Conservation (phyloP, 2,113 vertebrate genomes). For the Arothron firmamentum region DNA sequence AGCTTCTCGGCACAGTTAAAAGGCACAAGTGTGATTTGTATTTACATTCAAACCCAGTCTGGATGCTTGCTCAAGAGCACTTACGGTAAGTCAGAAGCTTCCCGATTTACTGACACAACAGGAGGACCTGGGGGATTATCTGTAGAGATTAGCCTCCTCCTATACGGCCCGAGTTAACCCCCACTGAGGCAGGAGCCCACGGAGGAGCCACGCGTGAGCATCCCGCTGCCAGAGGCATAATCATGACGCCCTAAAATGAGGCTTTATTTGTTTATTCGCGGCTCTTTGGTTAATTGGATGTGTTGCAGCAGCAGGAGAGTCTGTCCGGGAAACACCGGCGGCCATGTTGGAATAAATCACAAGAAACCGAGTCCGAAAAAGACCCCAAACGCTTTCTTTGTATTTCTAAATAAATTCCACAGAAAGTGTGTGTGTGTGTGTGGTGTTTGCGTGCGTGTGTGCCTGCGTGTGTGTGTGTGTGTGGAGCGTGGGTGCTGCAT, state of each 20-base stretch:
- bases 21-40: neutral
- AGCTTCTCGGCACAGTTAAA: neutral
- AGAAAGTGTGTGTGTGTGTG: no score
- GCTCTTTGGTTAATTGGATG: neutral
- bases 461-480: no score
- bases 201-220: neutral
- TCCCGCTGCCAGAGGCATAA: neutral
- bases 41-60: neutral
- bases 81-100: constrained; percentile 47
- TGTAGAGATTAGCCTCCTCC: constrained; percentile 12
- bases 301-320: neutral
- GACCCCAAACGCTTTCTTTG: no score
- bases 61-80: constrained; percentile 51
- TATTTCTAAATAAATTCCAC: no score
- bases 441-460: no score
- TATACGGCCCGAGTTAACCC: constrained; percentile 9
- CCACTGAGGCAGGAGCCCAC: neutral
- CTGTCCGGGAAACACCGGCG: no score
- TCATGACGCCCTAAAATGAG: neutral
- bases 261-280: constrained; percentile 1
- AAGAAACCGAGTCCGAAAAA: no score
- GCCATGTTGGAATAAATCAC: no score
- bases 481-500: no score
- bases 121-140: constrained; percentile 17
- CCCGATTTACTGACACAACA: constrained; percentile 15